Conservation (phyloP, 2,113 vertebrate species). For the Phylloscopus trochilus region DNA sequence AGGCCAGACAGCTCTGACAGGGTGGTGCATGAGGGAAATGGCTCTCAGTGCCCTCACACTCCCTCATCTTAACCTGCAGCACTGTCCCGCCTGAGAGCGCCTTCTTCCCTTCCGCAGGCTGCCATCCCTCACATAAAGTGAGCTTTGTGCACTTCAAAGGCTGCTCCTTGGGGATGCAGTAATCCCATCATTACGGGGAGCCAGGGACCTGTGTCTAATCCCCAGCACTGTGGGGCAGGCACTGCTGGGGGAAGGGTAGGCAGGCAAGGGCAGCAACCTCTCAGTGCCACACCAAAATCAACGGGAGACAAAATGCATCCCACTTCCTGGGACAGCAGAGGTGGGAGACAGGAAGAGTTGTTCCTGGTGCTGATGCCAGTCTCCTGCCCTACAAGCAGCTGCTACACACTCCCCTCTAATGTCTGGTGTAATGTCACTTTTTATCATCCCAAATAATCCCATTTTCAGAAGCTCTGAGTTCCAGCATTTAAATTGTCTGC, state of each 20-base stretch:
- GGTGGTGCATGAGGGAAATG: not conserved
- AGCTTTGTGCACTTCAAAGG: conserved; percentile 14
- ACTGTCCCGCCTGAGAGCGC: rapidly evolving
- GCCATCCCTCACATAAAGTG: not conserved
- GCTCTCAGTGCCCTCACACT: not conserved
- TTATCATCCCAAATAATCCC: not conserved
- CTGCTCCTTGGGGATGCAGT: not conserved
- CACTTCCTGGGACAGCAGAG: not conserved
- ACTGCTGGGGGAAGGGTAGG: not conserved
- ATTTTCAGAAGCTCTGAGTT: not conserved
- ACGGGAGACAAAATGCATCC: rapidly evolving
- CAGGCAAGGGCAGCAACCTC: not conserved
- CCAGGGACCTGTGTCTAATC: conserved; percentile 15
- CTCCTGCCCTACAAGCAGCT: not conserved
- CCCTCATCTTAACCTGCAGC: not conserved
- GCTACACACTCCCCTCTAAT: rapidly evolving
- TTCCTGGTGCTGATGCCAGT: rapidly evolving
- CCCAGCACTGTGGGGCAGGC: rapidly evolving
- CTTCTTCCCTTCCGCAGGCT: not conserved
- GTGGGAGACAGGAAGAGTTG: rapidly evolving
- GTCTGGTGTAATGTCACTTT: not conserved
- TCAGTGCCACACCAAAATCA: not conserved
- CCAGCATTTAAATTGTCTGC: not conserved
- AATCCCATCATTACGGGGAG: not conserved
- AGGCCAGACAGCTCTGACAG: not conserved